Evolutionary conservation across 2,797 vertebrate species (phyloP).

Genomic region (Tapera naevia): DNA sequence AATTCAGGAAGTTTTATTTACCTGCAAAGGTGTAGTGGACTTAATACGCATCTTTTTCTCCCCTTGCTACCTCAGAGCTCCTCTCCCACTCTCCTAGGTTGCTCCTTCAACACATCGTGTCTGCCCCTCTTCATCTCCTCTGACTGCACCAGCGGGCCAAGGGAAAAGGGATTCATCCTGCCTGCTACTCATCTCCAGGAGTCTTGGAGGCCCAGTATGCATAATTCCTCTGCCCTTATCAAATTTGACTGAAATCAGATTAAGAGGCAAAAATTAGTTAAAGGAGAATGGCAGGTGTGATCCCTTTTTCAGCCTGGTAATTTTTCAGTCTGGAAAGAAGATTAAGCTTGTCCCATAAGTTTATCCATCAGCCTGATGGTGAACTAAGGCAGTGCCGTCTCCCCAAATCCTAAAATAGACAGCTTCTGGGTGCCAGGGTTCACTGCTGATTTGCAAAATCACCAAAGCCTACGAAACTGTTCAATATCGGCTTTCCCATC

Average conservation of each 20-base stretch:
- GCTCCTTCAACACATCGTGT: not conserved
- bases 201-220: not conserved
- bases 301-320: not conserved
- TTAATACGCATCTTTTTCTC: not conserved
- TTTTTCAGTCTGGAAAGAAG: conserved; percentile 24
- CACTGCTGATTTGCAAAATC: not conserved
- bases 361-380: not conserved
- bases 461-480: not conserved
- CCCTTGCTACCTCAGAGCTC: not conserved
- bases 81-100: not conserved
- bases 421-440: not conserved
- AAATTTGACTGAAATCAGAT: not conserved
- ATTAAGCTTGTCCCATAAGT: not conserved
- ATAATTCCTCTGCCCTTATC: not conserved
- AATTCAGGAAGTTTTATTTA: not conserved
- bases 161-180: not conserved
- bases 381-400: not conserved
- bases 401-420: not conserved
- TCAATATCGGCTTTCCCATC: not conserved
- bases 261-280: not conserved
- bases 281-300: not conserved
- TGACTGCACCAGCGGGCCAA: accelerated
- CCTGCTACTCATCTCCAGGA: not conserved
- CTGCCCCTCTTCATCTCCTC: not conserved
- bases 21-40: not conserved